Evolutionary conservation across 2,113 vertebrate genomes (phyloP), one percentile per base, ranked within the genome.

Genomic region (Nerophis lumbriciformis): DNA sequence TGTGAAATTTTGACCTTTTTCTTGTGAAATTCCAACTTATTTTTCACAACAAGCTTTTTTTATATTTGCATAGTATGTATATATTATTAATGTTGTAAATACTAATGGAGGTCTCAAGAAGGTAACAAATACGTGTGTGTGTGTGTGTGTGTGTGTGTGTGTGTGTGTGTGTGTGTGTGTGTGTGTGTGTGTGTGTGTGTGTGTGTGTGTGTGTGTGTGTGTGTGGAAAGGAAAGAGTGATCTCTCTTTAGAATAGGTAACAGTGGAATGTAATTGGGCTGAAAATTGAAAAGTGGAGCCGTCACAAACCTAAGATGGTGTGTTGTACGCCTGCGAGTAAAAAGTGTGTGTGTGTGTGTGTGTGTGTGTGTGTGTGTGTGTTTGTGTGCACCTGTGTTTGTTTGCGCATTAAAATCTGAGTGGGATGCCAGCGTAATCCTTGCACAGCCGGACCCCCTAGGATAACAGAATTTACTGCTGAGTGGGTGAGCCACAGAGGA

Each of bases 191-290:
- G 28, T 28, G 28, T 28, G 28, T 28, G 28, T 28, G 28, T 28
- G 28, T 28, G 28, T 28, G 28, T 28, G 28, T 28, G 28, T 28
- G 28, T 28, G 28, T 1, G 28, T 2, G 28, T 28, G 1, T 28
- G 68, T 80, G 74, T 72, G 71, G 16, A 63, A 76, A 77, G 80
- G 75, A 70, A 72, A 72, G 53, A 71, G 68, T 76, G 65, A 73
- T 84, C 80, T 75, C 55, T 65, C 72, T 76, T 83, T 69, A 77
- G 76, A 86, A 79, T 74, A 85, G 76, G 79, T 67, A 87, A 80
- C 81, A 79, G 82, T 73, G 78, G 76, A 84, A 85, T 79, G 87
- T 87, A 90, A 90, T 90, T 88, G 88, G 88, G 88, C 88, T 88
- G 86, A 89, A 90, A 90, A 90, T 89, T 87, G 83, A 88, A 89